phyloP scores from a whole-genome alignment of 2,888 invertebrate genomes.

The Gonocerus acuteangulatus region DNA sequence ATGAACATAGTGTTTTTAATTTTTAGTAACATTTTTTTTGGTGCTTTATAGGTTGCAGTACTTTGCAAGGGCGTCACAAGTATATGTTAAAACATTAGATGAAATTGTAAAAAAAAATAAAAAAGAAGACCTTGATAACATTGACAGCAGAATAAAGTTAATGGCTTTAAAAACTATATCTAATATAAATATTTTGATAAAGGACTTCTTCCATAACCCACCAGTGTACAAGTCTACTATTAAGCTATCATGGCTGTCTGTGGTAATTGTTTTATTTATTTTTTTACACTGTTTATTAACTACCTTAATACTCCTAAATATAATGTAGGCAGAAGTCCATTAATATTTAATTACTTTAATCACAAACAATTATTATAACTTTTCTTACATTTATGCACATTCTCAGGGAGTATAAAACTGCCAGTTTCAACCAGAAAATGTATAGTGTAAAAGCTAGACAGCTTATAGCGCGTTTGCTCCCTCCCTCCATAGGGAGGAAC shows the following conservation, averaged over 20 bases:
- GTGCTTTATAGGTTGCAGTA: slow-evolving; percentile 68
- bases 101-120: slow-evolving; percentile 53
- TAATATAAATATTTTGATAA: slow-evolving; percentile 84
- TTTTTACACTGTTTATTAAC: not conserved
- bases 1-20: too few relatives aligned
- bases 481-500: too few relatives aligned
- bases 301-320: not conserved
- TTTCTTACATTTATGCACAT: too few relatives aligned
- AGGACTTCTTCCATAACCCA: slow-evolving; percentile 88
- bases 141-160: slow-evolving; percentile 66
- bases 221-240: slow-evolving; percentile 83
- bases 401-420: too few relatives aligned
- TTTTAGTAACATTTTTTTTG: too few relatives aligned
- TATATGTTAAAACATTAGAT: slow-evolving; percentile 63
- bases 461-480: too few relatives aligned
- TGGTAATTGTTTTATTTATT: not conserved
- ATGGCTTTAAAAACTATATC: slow-evolving; percentile 82
- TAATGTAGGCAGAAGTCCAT: too few relatives aligned
- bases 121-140: slow-evolving; percentile 47
- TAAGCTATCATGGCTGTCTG: slow-evolving; percentile 58
- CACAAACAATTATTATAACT: too few relatives aligned
- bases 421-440: too few relatives aligned
- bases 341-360: too few relatives aligned
- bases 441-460: too few relatives aligned
- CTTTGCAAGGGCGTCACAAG: slow-evolving; percentile 85